Conservation (phyloP, 1,140 invertebrate species). For the Drosophila kurseongensis region DNA sequence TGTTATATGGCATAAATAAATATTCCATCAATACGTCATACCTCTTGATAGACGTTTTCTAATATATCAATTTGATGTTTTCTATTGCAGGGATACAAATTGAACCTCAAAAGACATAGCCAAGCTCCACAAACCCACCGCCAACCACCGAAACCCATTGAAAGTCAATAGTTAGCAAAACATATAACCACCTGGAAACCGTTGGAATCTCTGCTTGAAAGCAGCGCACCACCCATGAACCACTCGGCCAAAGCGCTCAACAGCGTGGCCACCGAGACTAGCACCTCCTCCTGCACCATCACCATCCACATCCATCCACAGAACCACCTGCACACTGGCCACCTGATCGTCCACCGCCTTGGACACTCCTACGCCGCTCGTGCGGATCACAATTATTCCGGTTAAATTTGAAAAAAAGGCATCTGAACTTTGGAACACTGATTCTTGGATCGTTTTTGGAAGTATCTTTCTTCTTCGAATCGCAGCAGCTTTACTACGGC, state of each 20-base stretch:
- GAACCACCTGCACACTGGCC: slow-evolving; percentile 52
- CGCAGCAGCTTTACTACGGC: slow-evolving; percentile 71
- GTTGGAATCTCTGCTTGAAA: slow-evolving; percentile 53
- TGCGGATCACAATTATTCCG: slow-evolving; percentile 78
- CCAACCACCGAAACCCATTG: slow-evolving; percentile 1
- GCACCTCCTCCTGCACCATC: slow-evolving; percentile 40
- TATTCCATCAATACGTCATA: slow-evolving; percentile 49
- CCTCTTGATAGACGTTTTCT: slow-evolving; percentile 2
- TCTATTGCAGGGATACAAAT: slow-evolving; percentile 58
- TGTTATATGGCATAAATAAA: slow-evolving; percentile 29
- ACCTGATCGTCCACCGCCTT: slow-evolving; percentile 52
- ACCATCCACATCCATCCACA: slow-evolving; percentile 28
- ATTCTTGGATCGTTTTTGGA: slow-evolving; percentile 9
- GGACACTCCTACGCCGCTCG: slow-evolving; percentile 79
- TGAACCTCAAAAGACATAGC: slow-evolving; percentile 63
- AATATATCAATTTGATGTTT: background rate
- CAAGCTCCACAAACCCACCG: slow-evolving; percentile 4
- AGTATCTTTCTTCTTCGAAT: slow-evolving; percentile 1
- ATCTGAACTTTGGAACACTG: background rate
- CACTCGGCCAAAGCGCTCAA: slow-evolving; percentile 69
- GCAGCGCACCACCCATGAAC: slow-evolving; percentile 74
- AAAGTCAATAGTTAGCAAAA: slow-evolving; percentile 12
- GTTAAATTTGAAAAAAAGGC: slow-evolving; percentile 16
- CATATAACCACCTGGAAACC: slow-evolving; percentile 21
- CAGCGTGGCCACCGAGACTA: slow-evolving; percentile 72